phyloP scores from a whole-genome alignment of 2,113 vertebrate species.

The Xiphophorus maculatus region DNA sequence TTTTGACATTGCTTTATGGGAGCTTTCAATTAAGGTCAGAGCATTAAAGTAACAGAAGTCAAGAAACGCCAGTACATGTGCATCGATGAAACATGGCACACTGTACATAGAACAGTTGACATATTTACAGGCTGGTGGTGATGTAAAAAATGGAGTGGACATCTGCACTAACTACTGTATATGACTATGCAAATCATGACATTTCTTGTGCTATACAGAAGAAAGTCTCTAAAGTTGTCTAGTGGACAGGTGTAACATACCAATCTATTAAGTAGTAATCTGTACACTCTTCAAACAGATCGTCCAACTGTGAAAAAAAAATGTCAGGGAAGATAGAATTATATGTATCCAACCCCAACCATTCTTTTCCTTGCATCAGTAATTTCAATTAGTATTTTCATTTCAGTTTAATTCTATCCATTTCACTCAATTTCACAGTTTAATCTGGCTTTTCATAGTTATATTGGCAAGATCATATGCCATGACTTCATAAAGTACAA shows the following conservation, averaged over 20 bases:
- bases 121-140: slow-evolving; percentile 7
- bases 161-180: background rate
- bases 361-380: slow-evolving; percentile 25
- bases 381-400: slow-evolving; percentile 39
- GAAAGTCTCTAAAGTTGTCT: slow-evolving; percentile 4
- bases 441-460: slow-evolving; percentile 32
- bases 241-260: background rate
- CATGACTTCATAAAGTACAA: background rate
- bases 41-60: slow-evolving; percentile 8
- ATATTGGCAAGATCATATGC: background rate
- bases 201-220: background rate
- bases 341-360: slow-evolving; percentile 13
- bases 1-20: slow-evolving; percentile 3
- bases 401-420: slow-evolving; percentile 22
- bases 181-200: slow-evolving; percentile 4
- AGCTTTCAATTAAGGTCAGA: slow-evolving; percentile 17
- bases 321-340: background rate
- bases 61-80: slow-evolving; percentile 1
- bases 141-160: background rate
- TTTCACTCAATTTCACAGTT: slow-evolving; percentile 49
- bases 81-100: background rate
- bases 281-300: background rate
- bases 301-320: background rate
- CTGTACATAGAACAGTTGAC: background rate
- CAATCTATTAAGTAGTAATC: slow-evolving; percentile 8